Evolutionary conservation across 2,888 invertebrate genomes (phyloP).

Genomic region (Sialis fuliginosa): DNA sequence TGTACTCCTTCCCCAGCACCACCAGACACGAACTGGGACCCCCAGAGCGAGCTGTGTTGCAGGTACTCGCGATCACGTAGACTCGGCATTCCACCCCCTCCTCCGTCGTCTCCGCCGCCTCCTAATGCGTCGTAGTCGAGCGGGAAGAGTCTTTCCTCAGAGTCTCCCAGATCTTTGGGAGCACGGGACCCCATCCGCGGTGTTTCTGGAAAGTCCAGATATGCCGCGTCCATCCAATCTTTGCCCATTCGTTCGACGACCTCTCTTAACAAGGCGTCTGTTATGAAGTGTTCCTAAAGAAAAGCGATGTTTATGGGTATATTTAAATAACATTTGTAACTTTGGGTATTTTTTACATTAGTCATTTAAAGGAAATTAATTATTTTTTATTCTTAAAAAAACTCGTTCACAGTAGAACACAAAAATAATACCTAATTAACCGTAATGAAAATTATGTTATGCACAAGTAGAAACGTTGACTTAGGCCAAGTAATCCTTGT

Average conservation of each 20-base stretch:
- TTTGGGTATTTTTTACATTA: neutral
- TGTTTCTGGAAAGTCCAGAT: slow-evolving; percentile 40
- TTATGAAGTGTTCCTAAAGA: slow-evolving; percentile 40
- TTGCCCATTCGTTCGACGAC: slow-evolving; percentile 63
- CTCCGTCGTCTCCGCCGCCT: slow-evolving; percentile 33
- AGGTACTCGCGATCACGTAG: slow-evolving; percentile 76
- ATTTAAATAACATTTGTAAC: too few relatives aligned
- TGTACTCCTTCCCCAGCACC: slow-evolving; percentile 66
- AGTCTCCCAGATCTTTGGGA: slow-evolving; percentile 31
- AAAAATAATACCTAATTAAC: too few relatives aligned
- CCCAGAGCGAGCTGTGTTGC: slow-evolving; percentile 52
- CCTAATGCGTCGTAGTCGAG: slow-evolving; percentile 57
- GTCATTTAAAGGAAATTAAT: too few relatives aligned
- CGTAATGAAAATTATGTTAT: too few relatives aligned
- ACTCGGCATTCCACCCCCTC: slow-evolving; percentile 51
- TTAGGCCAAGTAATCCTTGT: too few relatives aligned
- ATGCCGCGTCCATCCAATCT: slow-evolving; percentile 48
- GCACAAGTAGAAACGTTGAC: too few relatives aligned
- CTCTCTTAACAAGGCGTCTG: slow-evolving; percentile 56
- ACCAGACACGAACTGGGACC: slow-evolving; percentile 54
- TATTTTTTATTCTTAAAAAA: too few relatives aligned
- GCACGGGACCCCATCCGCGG: slow-evolving; percentile 19
- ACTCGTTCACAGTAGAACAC: too few relatives aligned
- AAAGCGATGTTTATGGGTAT: neutral
- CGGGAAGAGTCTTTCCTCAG: slow-evolving; percentile 31